These are phyloP conservation scores for Neuroterus valhalla DNA, from an alignment of 1,140 invertebrate species.

Conservation along the genomic window DNA sequence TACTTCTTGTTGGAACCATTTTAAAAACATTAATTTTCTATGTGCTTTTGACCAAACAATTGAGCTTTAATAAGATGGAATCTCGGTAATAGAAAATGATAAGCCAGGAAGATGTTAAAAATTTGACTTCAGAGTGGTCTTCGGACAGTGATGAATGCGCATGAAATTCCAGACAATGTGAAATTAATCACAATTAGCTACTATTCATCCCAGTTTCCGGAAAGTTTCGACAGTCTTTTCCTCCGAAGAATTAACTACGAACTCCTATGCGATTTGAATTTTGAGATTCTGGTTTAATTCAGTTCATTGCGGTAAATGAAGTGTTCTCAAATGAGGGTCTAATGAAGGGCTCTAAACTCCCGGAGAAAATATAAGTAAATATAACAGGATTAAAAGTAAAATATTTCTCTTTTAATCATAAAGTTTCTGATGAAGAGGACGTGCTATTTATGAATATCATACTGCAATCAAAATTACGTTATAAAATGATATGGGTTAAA, in stretches of 20 bases:
- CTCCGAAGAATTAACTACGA: slow-evolving; percentile 1
- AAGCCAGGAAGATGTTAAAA: slow-evolving; percentile 11
- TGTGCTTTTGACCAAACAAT: not conserved
- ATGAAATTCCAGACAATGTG: slow-evolving; percentile 58
- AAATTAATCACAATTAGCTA: slow-evolving; percentile 68
- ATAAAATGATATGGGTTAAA: too few species aligned
- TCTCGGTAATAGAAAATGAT: not conserved
- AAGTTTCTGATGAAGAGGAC: too few species aligned
- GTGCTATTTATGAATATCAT: too few species aligned
- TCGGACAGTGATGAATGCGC: slow-evolving; percentile 43
- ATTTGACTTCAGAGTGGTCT: slow-evolving; percentile 38
- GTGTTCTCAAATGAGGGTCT: too few species aligned
- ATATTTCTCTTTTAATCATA: too few species aligned
- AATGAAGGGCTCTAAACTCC: too few species aligned
- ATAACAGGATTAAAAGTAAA: too few species aligned
- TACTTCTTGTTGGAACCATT: too few species aligned
- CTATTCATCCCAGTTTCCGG: slow-evolving; percentile 49
- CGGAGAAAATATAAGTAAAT: too few species aligned
- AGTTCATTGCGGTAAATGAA: too few species aligned
- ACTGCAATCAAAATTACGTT: too few species aligned
- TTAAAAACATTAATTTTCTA: too few species aligned
- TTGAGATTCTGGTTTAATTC: not conserved
- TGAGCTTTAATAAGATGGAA: not conserved
- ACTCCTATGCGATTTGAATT: slow-evolving; percentile 19
- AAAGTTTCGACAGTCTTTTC: slow-evolving; percentile 50